Conservation (phyloP, 2,888 invertebrate species). For the Zaprionus bogoriensis region DNA sequence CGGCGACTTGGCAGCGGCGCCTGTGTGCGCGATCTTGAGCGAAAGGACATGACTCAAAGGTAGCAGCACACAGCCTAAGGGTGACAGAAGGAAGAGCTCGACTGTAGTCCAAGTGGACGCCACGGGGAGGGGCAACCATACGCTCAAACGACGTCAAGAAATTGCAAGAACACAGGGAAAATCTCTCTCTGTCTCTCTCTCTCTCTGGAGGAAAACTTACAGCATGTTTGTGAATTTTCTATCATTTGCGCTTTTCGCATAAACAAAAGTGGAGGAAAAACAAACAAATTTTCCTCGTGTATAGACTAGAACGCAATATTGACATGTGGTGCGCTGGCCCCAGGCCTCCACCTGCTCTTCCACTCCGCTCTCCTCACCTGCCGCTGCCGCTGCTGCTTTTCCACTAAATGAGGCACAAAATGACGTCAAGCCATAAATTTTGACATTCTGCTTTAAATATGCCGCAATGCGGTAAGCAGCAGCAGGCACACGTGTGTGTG, state of each 20-base stretch:
- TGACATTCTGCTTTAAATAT: conserved; percentile 61
- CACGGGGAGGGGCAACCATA: too few species aligned
- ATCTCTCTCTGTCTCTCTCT: too few species aligned
- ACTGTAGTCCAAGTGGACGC: too few species aligned
- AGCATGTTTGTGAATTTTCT: not conserved
- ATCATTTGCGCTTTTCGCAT: conserved; percentile 47
- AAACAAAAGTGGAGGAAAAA: conserved; percentile 66
- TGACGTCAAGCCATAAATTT: conserved; percentile 74
- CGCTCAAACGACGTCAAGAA: conserved; percentile 7
- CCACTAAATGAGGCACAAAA: conserved; percentile 43
- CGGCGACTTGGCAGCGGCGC: conserved; percentile 82
- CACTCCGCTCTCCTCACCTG: not conserved
- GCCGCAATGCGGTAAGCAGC: conserved; percentile 50
- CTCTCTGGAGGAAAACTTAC: too few species aligned
- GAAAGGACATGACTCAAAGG: conserved; percentile 81
- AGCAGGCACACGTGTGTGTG: conserved; percentile 5
- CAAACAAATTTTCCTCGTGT: conserved; percentile 59
- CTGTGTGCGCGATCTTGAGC: conserved; percentile 81
- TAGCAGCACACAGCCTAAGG: not conserved
- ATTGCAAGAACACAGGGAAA: conserved; percentile 8
- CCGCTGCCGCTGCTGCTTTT: not conserved
- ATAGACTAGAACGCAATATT: conserved; percentile 64
- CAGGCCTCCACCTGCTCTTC: not conserved
- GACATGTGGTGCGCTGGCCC: conserved; percentile 60
- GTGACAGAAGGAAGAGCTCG: not conserved